phyloP scores from a whole-genome alignment of 2,888 invertebrate genomes.

The Cremastinae sp. region DNA sequence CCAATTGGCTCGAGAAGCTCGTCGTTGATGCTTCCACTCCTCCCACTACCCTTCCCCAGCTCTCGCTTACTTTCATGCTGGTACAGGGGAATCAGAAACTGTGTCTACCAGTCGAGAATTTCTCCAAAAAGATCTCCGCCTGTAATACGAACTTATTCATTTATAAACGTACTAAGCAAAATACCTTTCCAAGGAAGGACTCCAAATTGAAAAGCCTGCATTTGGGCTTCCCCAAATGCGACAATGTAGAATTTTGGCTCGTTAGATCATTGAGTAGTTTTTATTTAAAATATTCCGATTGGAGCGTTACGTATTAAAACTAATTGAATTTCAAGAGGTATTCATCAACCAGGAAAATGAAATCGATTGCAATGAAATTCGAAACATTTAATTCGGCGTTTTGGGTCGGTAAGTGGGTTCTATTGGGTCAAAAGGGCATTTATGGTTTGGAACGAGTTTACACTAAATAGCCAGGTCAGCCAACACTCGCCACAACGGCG shows the following conservation, averaged over 20 bases:
- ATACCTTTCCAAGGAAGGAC: not conserved
- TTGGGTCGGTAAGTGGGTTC: conserved; percentile 40
- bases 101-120: conserved; percentile 21
- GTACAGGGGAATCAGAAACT: conserved; percentile 33
- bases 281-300: too few relatives aligned
- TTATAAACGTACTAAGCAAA: conserved; percentile 37
- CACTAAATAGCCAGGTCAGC: conserved; percentile 33
- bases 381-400: conserved; percentile 55
- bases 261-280: too few relatives aligned
- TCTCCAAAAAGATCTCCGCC: conserved; percentile 50
- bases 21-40: conserved; percentile 31
- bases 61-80: not conserved
- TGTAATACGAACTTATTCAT: conserved; percentile 54
- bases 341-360: conserved; percentile 28
- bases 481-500: conserved; percentile 44
- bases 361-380: conserved; percentile 54
- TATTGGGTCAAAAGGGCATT: conserved; percentile 7
- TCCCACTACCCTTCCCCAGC: conserved; percentile 1
- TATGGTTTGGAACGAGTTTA: conserved; percentile 40
- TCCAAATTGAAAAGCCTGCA: conserved; percentile 33
- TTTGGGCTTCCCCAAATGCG: too few relatives aligned
- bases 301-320: too few relatives aligned
- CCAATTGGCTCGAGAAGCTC: conserved; percentile 58
- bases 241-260: too few relatives aligned
- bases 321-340: too few relatives aligned